Evolutionary conservation across 2,797 vertebrate genomes (phyloP).

Genomic region (Thalassophryne amazonica): DNA sequence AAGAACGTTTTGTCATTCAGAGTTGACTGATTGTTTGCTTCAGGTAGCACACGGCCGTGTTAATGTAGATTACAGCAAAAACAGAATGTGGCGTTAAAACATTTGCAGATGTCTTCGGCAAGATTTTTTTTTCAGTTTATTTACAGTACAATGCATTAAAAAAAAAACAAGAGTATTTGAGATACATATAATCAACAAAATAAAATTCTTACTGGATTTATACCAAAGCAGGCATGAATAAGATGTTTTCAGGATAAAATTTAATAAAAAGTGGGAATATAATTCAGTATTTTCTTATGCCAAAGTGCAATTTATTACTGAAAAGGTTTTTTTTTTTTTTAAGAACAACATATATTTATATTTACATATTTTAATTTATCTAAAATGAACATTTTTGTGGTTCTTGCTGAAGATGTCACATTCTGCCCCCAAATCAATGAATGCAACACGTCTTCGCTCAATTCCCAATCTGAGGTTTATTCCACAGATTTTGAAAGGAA

Average conservation of each 20-base stretch:
- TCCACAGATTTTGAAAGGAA: slow-evolving; percentile 18
- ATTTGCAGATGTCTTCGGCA: slow-evolving; percentile 42
- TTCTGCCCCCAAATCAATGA: slow-evolving; percentile 45
- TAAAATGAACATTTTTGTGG: slow-evolving; percentile 71
- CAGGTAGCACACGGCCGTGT: too few species aligned
- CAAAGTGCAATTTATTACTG: slow-evolving; percentile 83
- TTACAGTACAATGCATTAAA: slow-evolving; percentile 74
- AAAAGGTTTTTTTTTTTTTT: too few species aligned
- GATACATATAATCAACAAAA: slow-evolving; percentile 70
- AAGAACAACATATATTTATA: slow-evolving; percentile 64
- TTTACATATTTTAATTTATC: slow-evolving; percentile 82
- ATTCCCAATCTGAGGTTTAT: slow-evolving; percentile 4
- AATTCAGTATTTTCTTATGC: slow-evolving; percentile 74
- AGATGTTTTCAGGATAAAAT: slow-evolving; percentile 57
- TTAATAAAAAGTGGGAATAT: slow-evolving; percentile 61
- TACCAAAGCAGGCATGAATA: slow-evolving; percentile 53
- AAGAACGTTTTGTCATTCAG: too few species aligned
- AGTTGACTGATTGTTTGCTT: too few species aligned
- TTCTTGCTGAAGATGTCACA: slow-evolving; percentile 48
- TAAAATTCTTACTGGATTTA: slow-evolving; percentile 61
- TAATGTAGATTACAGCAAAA: slow-evolving; percentile 32
- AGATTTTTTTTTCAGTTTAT: slow-evolving; percentile 68
- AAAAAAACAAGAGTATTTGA: slow-evolving; percentile 69
- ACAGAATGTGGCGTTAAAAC: too few species aligned
- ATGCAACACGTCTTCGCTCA: slow-evolving; percentile 37